phyloP scores from a whole-genome alignment of 2,113 vertebrate species.

The Dermatemys mawii region DNA sequence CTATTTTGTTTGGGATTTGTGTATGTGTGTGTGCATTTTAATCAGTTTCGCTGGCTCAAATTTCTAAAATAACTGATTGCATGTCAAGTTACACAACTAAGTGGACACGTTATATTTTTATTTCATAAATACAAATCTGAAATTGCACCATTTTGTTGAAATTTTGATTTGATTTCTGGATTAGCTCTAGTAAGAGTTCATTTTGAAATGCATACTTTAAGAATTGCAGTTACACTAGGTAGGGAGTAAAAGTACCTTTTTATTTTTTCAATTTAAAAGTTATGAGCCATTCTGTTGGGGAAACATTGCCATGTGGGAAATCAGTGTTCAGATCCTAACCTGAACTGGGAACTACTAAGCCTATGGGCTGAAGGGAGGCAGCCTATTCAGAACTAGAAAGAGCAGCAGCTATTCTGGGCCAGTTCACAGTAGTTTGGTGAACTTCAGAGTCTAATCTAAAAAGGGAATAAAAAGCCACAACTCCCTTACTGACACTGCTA shows the following conservation, averaged over 20 bases:
- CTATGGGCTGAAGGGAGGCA: rapidly evolving
- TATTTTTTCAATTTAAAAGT: background rate
- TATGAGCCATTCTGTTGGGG: background rate
- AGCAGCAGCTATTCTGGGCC: background rate
- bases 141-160: background rate
- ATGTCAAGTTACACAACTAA: background rate
- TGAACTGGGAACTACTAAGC: background rate
- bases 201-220: background rate
- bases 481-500: background rate
- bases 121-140: background rate
- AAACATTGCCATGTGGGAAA: background rate
- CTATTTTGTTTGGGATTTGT: background rate
- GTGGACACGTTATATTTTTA: background rate
- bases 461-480: too few species aligned
- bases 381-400: background rate
- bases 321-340: background rate
- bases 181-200: background rate
- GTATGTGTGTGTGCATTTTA: background rate
- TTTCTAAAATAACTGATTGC: background rate
- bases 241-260: background rate
- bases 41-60: background rate
- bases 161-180: background rate
- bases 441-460: background rate
- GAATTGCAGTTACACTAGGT: background rate
- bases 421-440: background rate